These are phyloP conservation scores for Rhopalosiphum nymphaeae DNA, from an alignment of 2,888 invertebrate species.

Conservation along the genomic window DNA sequence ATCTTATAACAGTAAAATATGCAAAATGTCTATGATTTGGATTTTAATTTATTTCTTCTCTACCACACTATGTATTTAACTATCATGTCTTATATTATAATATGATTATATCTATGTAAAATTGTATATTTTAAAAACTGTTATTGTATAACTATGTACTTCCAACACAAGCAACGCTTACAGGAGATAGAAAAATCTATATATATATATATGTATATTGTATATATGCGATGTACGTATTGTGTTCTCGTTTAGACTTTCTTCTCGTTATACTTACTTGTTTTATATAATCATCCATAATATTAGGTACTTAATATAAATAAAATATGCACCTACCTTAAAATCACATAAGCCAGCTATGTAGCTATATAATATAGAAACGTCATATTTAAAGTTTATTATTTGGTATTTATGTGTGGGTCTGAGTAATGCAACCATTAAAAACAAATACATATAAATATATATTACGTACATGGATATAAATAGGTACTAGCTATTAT, in stretches of 20 bases:
- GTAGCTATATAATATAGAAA: not conserved
- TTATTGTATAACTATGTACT: too few species aligned
- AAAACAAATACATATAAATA: constrained; percentile 12
- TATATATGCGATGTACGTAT: not conserved
- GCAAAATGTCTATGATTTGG: too few species aligned
- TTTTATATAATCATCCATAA: not conserved
- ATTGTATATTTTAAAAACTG: too few species aligned
- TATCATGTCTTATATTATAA: too few species aligned
- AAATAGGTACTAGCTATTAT: not conserved
- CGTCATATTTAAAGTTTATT: constrained; percentile 3
- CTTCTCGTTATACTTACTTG: not conserved
- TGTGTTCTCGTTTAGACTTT: not conserved
- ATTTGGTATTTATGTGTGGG: constrained; percentile 28
- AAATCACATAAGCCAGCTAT: not conserved
- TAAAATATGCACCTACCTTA: not conserved
- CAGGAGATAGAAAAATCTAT: too few species aligned
- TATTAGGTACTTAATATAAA: not conserved
- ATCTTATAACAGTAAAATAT: too few species aligned
- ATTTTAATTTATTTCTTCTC: too few species aligned
- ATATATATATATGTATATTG: not conserved
- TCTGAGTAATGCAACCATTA: not conserved
- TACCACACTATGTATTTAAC: too few species aligned
- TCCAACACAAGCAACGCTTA: too few species aligned
- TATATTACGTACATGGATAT: not conserved
- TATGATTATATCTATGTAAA: too few species aligned